Evolutionary conservation across 2,888 invertebrate species (phyloP).

Genomic region (Pantelozetes paolii): DNA sequence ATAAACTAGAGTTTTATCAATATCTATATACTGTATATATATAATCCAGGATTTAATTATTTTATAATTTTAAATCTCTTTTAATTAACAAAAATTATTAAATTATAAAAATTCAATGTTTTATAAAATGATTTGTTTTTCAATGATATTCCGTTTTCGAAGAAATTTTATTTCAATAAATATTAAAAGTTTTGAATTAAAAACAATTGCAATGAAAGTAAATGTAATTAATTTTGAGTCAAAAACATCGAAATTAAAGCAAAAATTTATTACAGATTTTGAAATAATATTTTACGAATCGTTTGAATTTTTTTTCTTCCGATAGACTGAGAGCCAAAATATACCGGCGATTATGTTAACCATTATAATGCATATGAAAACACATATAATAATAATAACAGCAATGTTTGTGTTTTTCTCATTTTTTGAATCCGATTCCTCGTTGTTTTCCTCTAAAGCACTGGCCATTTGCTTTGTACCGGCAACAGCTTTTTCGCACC

Average conservation of each 20-base stretch:
- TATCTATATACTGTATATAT: no score
- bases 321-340: not conserved
- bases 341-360: not conserved
- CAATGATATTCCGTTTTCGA: no score
- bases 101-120: no score
- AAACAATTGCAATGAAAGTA: no score
- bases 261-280: not conserved
- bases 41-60: no score
- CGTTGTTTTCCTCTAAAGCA: not conserved
- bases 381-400: not conserved
- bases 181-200: no score
- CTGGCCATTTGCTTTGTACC: not conserved
- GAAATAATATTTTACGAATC: not conserved
- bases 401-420: not conserved
- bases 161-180: no score
- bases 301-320: not conserved
- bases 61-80: no score
- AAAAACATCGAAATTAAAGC: no score
- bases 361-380: not conserved
- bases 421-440: not conserved
- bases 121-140: no score
- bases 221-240: not conserved
- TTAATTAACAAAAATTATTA: no score
- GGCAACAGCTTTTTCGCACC: not conserved
- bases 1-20: no score